Evolutionary conservation across 2,888 invertebrate genomes (phyloP).

Genomic region (Drosophila picticornis): DNA sequence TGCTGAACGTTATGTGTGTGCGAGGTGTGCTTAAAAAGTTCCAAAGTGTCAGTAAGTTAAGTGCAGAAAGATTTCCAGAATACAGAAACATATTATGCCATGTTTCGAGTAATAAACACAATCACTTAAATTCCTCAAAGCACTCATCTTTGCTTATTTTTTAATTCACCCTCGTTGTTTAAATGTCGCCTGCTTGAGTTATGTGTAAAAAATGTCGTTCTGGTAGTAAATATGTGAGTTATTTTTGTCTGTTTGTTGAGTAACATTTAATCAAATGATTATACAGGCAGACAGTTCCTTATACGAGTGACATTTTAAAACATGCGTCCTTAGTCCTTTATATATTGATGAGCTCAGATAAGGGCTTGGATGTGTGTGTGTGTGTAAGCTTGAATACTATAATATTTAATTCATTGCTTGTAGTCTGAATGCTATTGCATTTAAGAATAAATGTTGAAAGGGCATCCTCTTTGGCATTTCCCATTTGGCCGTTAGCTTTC

Average conservation of each 20-base stretch:
- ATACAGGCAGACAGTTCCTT: slow-evolving; percentile 25
- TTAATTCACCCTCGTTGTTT: slow-evolving; percentile 21
- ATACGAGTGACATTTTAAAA: slow-evolving; percentile 59
- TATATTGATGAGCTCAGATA: slow-evolving; percentile 61
- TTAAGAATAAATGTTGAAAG: slow-evolving; percentile 19
- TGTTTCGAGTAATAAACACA: not conserved
- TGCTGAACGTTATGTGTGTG: slow-evolving; percentile 15
- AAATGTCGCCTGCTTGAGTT: slow-evolving; percentile 30
- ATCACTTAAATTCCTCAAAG: not conserved
- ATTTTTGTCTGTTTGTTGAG: slow-evolving; percentile 51
- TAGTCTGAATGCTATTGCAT: slow-evolving; percentile 37
- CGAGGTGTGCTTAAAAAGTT: slow-evolving; percentile 38
- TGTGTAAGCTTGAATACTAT: slow-evolving; percentile 35
- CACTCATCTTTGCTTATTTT: too few relatives aligned
- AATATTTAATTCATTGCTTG: slow-evolving; percentile 55
- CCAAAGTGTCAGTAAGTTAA: not conserved
- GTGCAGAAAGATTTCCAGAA: not conserved
- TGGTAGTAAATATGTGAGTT: slow-evolving; percentile 37
- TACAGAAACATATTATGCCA: not conserved
- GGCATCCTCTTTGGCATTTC: slow-evolving; percentile 27
- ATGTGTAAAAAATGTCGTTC: slow-evolving; percentile 22
- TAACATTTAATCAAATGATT: slow-evolving; percentile 79
- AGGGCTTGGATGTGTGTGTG: slow-evolving; percentile 5
- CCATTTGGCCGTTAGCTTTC: slow-evolving; percentile 37
- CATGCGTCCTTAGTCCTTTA: slow-evolving; percentile 26